Evolutionary conservation across 2,113 vertebrate genomes (phyloP), one percentile per base, ranked within the genome.

Genomic region (Spea bombifrons): DNA sequence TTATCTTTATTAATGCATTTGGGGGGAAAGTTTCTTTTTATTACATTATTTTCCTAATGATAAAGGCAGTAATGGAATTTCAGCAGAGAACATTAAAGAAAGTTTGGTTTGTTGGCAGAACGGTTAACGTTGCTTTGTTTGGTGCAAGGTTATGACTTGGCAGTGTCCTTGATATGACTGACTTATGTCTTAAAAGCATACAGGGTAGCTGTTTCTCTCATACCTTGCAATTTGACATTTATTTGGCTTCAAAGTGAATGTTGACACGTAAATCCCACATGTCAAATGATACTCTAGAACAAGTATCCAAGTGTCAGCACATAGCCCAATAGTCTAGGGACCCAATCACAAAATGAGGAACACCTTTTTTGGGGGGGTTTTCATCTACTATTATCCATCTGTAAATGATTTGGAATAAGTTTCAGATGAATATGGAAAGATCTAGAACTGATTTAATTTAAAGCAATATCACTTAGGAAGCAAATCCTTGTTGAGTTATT

Each of bases 281-380:
- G 93, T 94, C 91, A 90, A 92, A 88, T 90, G 89, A 94, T 93
- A 93, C 88, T 91, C 88, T 91, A 90, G 93, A 94, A 93, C 91
- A 92, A 92, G 92, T 91, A 92, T 91, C 88, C 89, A 89, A 91
- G 90, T 92, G 90, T 92, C 88, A 88, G 91, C 88, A 88, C 89
- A 90, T 84, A 83, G 86, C 80, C 86, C 79, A 86, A 83, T 82
- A 81, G 87, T 89, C 89, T 90, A 84, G 89, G 86, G 90, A 92
- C 86, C 1, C 82, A 73, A 86, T 84, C 86, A 81, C 44, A 85
- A 85, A 88, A 85, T 78, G 79, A 89, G 88, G 88, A 91, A 88
- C 88, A 90, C 89, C 88, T 93, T 89, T 83, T 78, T 71, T 30
- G 30, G 65, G 77, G 77, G 71, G 53, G 78, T 89, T 93, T 94